phyloP scores from a whole-genome alignment of 1,140 invertebrate species.

The Eumaeus atala region DNA sequence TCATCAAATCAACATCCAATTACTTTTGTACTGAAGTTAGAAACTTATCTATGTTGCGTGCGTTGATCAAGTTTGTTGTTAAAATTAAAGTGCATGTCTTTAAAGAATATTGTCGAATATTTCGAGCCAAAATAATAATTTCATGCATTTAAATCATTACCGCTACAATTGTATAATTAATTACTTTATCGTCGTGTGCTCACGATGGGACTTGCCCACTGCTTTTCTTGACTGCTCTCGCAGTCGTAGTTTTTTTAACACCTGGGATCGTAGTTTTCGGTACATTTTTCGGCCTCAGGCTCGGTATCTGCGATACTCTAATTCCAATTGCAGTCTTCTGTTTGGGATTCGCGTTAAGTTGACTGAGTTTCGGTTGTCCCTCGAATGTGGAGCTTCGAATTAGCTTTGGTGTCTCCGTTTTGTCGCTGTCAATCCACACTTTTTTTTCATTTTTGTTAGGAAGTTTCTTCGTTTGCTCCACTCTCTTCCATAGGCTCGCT shows the following conservation, averaged over 20 bases:
- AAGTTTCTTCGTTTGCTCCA: conserved; percentile 83
- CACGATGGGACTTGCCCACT: conserved; percentile 39
- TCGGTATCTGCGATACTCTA: conserved; percentile 59
- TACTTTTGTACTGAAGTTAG: background rate
- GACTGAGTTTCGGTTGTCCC: conserved; percentile 70
- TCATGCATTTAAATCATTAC: background rate
- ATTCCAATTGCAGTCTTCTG: conserved; percentile 69
- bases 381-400: conserved; percentile 84
- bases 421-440: conserved; percentile 76
- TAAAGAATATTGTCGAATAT: background rate
- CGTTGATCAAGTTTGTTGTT: conserved; percentile 1
- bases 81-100: conserved; percentile 1
- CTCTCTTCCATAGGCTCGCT: conserved; percentile 90
- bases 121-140: background rate
- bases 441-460: conserved; percentile 77
- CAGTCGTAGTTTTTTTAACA: conserved; percentile 36
- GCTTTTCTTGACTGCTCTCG: conserved; percentile 39
- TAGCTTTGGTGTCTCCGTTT: conserved; percentile 66
- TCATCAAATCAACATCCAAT: background rate
- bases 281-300: conserved; percentile 40
- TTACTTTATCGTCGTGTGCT: conserved; percentile 13
- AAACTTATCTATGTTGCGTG: background rate
- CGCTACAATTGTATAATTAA: background rate
- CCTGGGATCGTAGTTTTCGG: conserved; percentile 26
- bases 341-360: conserved; percentile 48